A percentile compares a stretch with the other conserved stretches of the same genome.
Evolutionary conservation across 2,888 invertebrate species (phyloP).

Genomic region (Myopa tessellatipennis): DNA sequence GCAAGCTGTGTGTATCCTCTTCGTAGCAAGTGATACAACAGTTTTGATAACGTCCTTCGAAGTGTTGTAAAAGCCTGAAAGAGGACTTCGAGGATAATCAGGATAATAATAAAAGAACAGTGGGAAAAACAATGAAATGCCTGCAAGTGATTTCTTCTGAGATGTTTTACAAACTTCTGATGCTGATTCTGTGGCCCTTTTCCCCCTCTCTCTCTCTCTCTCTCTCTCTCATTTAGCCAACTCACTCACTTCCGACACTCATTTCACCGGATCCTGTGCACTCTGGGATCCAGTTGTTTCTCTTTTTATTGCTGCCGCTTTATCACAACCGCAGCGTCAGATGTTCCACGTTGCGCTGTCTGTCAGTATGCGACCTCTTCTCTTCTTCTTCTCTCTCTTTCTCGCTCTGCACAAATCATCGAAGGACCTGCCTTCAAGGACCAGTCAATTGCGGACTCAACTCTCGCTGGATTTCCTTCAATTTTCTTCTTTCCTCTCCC

Average conservation of each 20-base stretch:
- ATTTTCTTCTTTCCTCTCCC: background rate
- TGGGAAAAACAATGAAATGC: background rate
- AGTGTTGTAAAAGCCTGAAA: background rate
- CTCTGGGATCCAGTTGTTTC: background rate
- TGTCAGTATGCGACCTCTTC: slow-evolving; percentile 8
- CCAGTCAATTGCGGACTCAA: background rate
- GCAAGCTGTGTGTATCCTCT: slow-evolving; percentile 42
- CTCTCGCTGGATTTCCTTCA: background rate
- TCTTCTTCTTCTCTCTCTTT: background rate
- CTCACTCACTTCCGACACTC: background rate
- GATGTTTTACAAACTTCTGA: background rate
- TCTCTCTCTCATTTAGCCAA: background rate
- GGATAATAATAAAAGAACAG: background rate
- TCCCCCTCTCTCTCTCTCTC: background rate
- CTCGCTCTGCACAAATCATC: background rate
- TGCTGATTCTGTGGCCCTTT: background rate
- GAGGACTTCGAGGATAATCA: background rate
- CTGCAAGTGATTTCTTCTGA: slow-evolving; percentile 29
- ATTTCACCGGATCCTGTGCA: background rate
- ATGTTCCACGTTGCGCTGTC: slow-evolving; percentile 16
- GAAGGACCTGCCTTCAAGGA: background rate
- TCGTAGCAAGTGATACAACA: slow-evolving; percentile 3
- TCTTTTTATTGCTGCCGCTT: background rate
- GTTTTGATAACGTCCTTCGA: slow-evolving; percentile 12
- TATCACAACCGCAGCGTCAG: slow-evolving; percentile 17